Conservation (phyloP, 92 coral and sea anemone species). For the Siderastrea siderea region DNA sequence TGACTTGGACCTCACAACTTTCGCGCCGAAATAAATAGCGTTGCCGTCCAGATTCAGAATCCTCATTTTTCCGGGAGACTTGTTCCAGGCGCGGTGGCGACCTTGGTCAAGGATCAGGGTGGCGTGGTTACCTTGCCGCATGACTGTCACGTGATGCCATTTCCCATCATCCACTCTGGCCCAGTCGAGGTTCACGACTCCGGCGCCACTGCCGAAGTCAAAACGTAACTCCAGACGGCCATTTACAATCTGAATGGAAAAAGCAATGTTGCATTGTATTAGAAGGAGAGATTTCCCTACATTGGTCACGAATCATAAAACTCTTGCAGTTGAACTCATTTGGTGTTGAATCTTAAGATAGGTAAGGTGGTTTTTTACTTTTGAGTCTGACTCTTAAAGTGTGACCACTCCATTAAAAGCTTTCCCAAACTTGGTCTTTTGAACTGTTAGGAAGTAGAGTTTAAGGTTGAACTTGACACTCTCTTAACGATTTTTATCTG, state of each 20-base stretch:
- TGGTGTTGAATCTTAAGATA: too few relatives aligned
- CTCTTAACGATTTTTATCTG: too few relatives aligned
- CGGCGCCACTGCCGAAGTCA: conserved; percentile 98
- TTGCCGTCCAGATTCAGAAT: conserved; percentile 91
- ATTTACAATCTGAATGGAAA: conserved; percentile 80
- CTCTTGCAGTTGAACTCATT: not conserved
- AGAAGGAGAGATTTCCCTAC: not conserved
- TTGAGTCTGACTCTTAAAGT: too few relatives aligned
- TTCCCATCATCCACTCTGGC: conserved; percentile 87
- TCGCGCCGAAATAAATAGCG: conserved; percentile 91
- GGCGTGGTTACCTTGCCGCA: conserved; percentile 97
- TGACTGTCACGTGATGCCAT: conserved; percentile 97
- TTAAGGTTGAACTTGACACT: too few relatives aligned
- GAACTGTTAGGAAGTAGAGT: too few relatives aligned
- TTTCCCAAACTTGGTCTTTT: too few relatives aligned
- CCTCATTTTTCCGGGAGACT: conserved; percentile 97
- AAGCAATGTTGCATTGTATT: not conserved
- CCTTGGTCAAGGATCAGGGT: conserved; percentile 90
- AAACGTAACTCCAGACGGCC: conserved; percentile 95
- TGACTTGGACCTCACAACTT: conserved; percentile 71
- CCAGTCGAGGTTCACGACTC: conserved; percentile 92
- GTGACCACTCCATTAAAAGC: too few relatives aligned
- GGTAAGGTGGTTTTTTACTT: too few relatives aligned
- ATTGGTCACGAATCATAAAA: too few relatives aligned
- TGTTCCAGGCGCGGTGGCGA: conserved; percentile 88